A percentile compares a stretch with the other conserved stretches of the same genome.
Conservation (phyloP, 1,140 invertebrate genomes). For the Babylonia areolata region DNA sequence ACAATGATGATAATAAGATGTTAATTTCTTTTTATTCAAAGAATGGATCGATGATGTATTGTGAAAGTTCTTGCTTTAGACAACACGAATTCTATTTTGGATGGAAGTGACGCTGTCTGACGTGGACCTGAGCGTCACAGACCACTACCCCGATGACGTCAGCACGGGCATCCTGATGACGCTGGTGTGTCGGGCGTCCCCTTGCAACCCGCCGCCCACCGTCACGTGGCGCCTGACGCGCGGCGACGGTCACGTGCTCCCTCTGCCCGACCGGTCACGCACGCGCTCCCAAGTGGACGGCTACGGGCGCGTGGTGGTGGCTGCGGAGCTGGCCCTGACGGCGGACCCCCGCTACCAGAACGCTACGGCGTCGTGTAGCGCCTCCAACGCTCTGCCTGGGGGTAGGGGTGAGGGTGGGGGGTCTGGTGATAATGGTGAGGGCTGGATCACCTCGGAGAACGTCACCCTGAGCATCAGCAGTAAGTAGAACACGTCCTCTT, state of each 20-base stretch:
- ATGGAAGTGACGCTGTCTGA: background rate
- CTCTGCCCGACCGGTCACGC: conserved; percentile 16
- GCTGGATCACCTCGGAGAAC: background rate
- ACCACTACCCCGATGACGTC: conserved; percentile 14
- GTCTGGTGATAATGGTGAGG: background rate
- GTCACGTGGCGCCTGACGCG: conserved; percentile 35
- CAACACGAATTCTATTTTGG: no score
- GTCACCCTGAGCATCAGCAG: conserved; percentile 9
- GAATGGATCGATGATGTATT: no score
- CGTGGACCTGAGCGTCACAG: background rate
- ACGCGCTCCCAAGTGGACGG: background rate
- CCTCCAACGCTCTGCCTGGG: background rate
- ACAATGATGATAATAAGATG: background rate
- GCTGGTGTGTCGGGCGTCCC: conserved; percentile 4
- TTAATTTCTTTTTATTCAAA: no score
- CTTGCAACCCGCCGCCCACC: conserved; percentile 3
- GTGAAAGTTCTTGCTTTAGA: no score
- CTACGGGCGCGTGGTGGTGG: conserved; percentile 20
- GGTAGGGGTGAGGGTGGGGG: background rate
- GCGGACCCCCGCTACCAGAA: conserved; percentile 25
- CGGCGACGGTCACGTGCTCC: conserved; percentile 8
- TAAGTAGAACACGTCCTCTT: conserved; percentile 4
- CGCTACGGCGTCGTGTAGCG: conserved; percentile 13
- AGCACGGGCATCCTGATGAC: conserved; percentile 25
- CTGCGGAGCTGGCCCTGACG: background rate